A percentile compares a stretch with the other conserved stretches of the same genome.
Evolutionary conservation across 2,888 invertebrate genomes (phyloP).

Genomic region (Acleris literana): DNA sequence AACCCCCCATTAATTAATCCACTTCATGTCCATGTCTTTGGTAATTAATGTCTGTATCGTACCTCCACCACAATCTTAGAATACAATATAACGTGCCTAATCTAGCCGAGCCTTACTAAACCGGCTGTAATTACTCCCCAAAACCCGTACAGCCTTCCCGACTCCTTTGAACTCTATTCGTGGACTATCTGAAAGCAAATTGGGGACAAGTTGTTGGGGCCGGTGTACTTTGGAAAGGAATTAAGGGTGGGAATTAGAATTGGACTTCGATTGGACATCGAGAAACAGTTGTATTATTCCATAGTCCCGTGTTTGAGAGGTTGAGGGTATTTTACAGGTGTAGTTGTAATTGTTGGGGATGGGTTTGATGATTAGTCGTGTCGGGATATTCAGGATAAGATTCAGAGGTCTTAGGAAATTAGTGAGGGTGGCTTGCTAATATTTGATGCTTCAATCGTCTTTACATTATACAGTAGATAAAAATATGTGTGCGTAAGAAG

Average conservation of each 20-base stretch:
- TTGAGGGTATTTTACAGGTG: slow-evolving; percentile 8
- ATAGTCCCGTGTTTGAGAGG: not conserved
- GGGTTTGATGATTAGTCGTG: too few species aligned
- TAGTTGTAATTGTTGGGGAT: not conserved
- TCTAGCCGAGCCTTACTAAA: slow-evolving; percentile 32
- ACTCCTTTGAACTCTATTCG: slow-evolving; percentile 11
- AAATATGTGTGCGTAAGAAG: too few species aligned
- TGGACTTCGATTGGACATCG: slow-evolving; percentile 30
- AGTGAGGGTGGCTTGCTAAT: too few species aligned
- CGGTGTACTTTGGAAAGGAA: slow-evolving; percentile 32
- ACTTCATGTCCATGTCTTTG: slow-evolving; percentile 22
- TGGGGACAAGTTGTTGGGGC: slow-evolving; percentile 8
- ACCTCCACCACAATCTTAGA: slow-evolving; percentile 24
- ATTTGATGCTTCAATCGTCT: too few species aligned
- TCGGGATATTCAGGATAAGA: too few species aligned
- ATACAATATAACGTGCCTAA: slow-evolving; percentile 28
- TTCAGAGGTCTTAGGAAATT: too few species aligned
- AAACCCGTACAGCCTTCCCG: slow-evolving; percentile 29
- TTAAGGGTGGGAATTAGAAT: slow-evolving; percentile 39
- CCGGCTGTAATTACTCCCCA: slow-evolving; percentile 41
- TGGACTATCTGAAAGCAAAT: slow-evolving; percentile 3
- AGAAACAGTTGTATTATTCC: slow-evolving; percentile 23
- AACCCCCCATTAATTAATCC: slow-evolving; percentile 28
- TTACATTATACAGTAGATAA: too few species aligned
- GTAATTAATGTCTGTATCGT: slow-evolving; percentile 35